Evolutionary conservation across 2,113 vertebrate species (phyloP).

Genomic region (Cnemophilus loriae): DNA sequence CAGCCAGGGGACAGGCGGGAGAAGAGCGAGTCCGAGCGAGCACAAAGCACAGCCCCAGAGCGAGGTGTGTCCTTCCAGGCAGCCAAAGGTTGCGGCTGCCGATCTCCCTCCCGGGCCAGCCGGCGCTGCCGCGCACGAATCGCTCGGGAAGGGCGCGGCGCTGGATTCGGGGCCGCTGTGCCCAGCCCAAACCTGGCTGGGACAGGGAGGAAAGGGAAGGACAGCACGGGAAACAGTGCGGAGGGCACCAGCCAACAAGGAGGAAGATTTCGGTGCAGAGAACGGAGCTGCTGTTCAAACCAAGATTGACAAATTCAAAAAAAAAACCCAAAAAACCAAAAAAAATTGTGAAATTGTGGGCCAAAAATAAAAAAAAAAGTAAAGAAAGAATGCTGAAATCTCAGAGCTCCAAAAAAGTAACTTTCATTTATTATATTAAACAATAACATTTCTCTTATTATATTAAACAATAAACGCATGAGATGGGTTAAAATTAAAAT

Average conservation of each 20-base stretch:
- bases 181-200: background rate
- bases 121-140: background rate
- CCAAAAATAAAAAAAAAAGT: background rate
- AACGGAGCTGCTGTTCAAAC: background rate
- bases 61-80: background rate
- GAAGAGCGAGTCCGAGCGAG: background rate
- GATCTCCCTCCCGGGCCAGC: background rate
- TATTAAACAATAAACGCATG: slow-evolving; percentile 79
- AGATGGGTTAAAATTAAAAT: slow-evolving; percentile 75
- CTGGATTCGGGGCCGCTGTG: background rate
- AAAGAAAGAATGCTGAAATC: background rate
- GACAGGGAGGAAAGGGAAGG: background rate
- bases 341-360: background rate
- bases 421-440: slow-evolving; percentile 73
- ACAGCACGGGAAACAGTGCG: background rate
- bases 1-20: background rate
- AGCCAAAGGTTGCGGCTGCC: background rate
- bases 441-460: slow-evolving; percentile 75
- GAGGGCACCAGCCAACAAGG: background rate
- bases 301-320: background rate
- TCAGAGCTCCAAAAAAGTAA: slow-evolving; percentile 60
- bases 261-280: background rate
- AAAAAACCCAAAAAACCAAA: background rate
- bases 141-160: background rate
- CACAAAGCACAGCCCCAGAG: accelerated